Percentiles rank a stretch among this genome's conserved stretches.
Evolutionary conservation across 2,888 invertebrate genomes (phyloP).

Genomic region (Luperina testacea): DNA sequence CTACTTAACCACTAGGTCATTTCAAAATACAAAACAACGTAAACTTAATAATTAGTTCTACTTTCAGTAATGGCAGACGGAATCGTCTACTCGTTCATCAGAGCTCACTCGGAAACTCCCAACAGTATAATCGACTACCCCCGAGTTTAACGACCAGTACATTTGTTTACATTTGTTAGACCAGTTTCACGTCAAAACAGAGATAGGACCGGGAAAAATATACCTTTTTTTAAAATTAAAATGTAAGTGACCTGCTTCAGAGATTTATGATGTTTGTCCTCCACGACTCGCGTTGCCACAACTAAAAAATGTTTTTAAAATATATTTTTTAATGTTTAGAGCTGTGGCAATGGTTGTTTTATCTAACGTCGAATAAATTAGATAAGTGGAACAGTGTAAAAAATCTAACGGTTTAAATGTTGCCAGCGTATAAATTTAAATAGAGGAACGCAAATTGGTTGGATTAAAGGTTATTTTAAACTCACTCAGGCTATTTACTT

Average conservation of each 20-base stretch:
- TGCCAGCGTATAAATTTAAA: conserved; percentile 23
- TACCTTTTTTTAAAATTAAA: conserved; percentile 71
- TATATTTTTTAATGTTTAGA: conserved; percentile 57
- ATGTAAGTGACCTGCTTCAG: conserved; percentile 63
- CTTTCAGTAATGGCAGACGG: conserved; percentile 35
- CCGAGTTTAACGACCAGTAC: conserved; percentile 54
- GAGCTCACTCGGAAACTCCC: conserved; percentile 28
- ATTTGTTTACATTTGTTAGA: conserved; percentile 35
- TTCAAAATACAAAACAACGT: conserved; percentile 32
- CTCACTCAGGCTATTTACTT: background rate
- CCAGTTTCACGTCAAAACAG: conserved; percentile 66
- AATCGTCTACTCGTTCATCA: conserved; percentile 43
- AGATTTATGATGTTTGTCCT: conserved; percentile 70
- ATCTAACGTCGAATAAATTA: conserved; percentile 58
- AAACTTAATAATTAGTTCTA: conserved; percentile 42
- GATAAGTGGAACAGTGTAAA: conserved; percentile 31
- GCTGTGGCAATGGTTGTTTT: conserved; percentile 43
- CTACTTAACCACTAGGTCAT: background rate
- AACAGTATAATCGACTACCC: conserved; percentile 47
- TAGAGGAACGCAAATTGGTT: background rate
- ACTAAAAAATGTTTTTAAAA: conserved; percentile 54
- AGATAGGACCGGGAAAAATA: conserved; percentile 65
- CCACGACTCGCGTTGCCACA: conserved; percentile 50
- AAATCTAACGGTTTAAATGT: conserved; percentile 21
- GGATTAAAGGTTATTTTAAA: conserved; percentile 23